These are phyloP conservation scores for Hesperophylax magnus DNA, from an alignment of 1,140 invertebrate species.

Conservation along the genomic window DNA sequence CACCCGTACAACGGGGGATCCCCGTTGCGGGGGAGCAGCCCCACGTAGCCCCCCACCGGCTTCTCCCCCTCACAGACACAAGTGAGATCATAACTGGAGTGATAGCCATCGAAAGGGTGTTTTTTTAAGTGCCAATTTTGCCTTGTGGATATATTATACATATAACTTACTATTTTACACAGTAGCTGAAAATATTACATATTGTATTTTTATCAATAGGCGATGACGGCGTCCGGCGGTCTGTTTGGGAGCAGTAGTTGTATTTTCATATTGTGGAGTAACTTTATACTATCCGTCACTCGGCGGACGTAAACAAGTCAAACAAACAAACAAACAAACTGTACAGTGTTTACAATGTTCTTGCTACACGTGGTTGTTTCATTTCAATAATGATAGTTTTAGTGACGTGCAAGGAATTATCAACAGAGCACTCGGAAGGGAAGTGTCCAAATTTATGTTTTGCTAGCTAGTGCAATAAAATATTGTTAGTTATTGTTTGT, in stretches of 20 bases:
- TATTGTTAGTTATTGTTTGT: conserved; percentile 18
- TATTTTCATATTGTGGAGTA: conserved; percentile 25
- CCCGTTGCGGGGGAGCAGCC: conserved; percentile 58
- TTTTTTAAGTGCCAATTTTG: conserved; percentile 72
- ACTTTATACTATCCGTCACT: conserved; percentile 26
- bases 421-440: neutral
- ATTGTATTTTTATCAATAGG: conserved; percentile 54
- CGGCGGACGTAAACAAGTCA: neutral
- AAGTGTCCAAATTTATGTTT: conserved; percentile 24
- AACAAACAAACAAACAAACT: conserved; percentile 19
- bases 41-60: conserved; percentile 65
- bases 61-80: conserved; percentile 58
- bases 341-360: conserved; percentile 40
- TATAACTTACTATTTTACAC: conserved; percentile 56
- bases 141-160: conserved; percentile 66
- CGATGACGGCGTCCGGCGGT: conserved; percentile 19
- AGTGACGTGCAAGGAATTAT: conserved; percentile 1
- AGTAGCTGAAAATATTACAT: conserved; percentile 52
- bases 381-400: conserved; percentile 14
- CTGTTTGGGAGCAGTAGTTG: conserved; percentile 10
- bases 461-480: conserved; percentile 44
- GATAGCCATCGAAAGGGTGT: conserved; percentile 55
- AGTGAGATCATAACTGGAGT: conserved; percentile 55
- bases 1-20: conserved; percentile 80
- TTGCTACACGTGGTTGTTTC: conserved; percentile 28